Conservation (phyloP, 1,140 invertebrate species). For the Trypoxylus dichotomus region DNA sequence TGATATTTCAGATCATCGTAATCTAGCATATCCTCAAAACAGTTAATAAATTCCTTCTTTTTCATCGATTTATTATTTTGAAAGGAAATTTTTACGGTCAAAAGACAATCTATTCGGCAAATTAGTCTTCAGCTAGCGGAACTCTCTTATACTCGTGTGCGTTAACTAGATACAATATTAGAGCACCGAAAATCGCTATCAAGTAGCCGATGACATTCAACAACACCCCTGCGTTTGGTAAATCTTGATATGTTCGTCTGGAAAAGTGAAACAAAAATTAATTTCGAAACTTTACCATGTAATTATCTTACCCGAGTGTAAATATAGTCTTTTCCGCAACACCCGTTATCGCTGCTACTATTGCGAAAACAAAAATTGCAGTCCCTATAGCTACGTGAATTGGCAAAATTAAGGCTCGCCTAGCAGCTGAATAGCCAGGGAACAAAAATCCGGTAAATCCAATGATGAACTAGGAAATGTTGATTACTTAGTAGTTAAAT, state of each 20-base stretch:
- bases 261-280: constrained; percentile 41
- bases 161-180: constrained; percentile 76
- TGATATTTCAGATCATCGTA: too few species aligned
- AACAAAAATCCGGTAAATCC: constrained; percentile 78
- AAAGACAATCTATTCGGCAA: too few species aligned
- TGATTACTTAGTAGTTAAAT: neutral
- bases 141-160: constrained; percentile 72
- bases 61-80: too few species aligned
- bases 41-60: too few species aligned
- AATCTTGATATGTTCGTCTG: constrained; percentile 53
- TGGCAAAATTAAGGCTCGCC: constrained; percentile 72
- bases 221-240: constrained; percentile 67
- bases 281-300: neutral
- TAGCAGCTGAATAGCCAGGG: constrained; percentile 65
- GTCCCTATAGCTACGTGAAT: constrained; percentile 82
- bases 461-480: constrained; percentile 65
- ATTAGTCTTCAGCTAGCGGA: constrained; percentile 70
- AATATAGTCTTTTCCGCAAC: constrained; percentile 84
- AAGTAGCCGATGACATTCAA: constrained; percentile 77
- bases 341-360: constrained; percentile 74
- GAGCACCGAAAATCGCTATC: constrained; percentile 68
- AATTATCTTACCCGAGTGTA: constrained; percentile 54
- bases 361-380: constrained; percentile 70
- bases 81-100: too few species aligned
- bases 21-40: too few species aligned